phyloP scores from a whole-genome alignment of 1,140 invertebrate species.

The Venturia canescens region DNA sequence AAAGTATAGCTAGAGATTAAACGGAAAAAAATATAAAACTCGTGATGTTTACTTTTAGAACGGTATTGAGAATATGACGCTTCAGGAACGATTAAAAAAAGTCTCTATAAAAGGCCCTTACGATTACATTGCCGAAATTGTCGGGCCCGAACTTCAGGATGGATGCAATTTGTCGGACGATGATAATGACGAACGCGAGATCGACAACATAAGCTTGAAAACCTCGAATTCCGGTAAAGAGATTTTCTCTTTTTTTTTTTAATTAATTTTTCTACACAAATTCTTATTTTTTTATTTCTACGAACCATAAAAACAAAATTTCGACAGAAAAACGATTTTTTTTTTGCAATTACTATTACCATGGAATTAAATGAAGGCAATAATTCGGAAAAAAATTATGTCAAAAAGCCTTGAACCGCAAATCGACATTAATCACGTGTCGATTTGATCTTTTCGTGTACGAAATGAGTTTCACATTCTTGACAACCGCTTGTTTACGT shows the following conservation, averaged over 20 bases:
- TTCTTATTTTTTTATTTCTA: too few species aligned
- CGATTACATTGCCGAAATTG: conserved; percentile 79
- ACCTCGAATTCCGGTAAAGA: conserved; percentile 68
- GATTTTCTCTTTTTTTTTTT: conserved; percentile 16
- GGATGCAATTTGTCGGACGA: conserved; percentile 76
- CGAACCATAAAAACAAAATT: too few species aligned
- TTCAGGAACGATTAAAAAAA: conserved; percentile 75
- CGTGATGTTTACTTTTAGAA: conserved; percentile 59
- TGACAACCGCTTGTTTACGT: background rate
- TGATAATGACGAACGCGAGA: conserved; percentile 72
- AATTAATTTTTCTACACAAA: background rate
- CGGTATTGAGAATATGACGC: conserved; percentile 68
- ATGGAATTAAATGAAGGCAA: too few species aligned
- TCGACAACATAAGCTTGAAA: conserved; percentile 68
- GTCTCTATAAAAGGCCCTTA: conserved; percentile 78
- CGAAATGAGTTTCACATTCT: background rate
- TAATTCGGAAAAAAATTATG: too few species aligned
- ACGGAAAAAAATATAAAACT: conserved; percentile 27
- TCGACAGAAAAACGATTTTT: too few species aligned
- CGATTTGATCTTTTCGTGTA: too few species aligned
- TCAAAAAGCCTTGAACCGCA: too few species aligned
- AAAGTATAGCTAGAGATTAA: conserved; percentile 27
- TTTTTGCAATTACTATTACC: too few species aligned
- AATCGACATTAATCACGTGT: too few species aligned
- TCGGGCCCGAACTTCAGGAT: conserved; percentile 76